A percentile compares a stretch with the other conserved stretches of the same genome.
Conservation (phyloP, 2,888 invertebrate species). For the Hyppa rectilinea region DNA sequence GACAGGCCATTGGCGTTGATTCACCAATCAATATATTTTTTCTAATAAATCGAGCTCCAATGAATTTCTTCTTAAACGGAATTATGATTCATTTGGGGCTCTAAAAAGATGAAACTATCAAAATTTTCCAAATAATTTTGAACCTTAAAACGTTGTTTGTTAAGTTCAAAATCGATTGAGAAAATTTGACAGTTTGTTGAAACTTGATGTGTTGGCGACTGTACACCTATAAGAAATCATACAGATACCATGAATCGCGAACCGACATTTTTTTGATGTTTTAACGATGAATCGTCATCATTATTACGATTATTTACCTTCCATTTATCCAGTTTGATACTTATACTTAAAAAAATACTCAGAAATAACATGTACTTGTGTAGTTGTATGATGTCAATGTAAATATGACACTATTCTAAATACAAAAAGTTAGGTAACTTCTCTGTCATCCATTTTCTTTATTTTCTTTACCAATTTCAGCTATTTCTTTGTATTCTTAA, state of each 20-base stretch:
- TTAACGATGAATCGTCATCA: conserved; percentile 18
- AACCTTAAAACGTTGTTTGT: too few relatives aligned
- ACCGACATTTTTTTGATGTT: conserved; percentile 14
- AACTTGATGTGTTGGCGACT: too few relatives aligned
- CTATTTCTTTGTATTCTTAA: conserved; percentile 15
- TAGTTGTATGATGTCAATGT: conserved; percentile 28
- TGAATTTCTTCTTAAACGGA: neutral
- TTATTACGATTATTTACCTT: conserved; percentile 17
- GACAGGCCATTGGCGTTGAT: neutral
- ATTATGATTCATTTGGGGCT: conserved; percentile 16
- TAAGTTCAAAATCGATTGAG: too few relatives aligned
- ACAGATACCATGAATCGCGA: neutral
- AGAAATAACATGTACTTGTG: conserved; percentile 1
- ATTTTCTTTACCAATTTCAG: neutral
- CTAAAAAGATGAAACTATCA: too few relatives aligned
- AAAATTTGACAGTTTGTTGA: too few relatives aligned
- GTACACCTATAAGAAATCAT: neutral
- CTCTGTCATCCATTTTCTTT: conserved; percentile 10
- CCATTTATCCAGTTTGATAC: conserved; percentile 18
- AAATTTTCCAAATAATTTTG: too few relatives aligned
- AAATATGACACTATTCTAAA: conserved; percentile 26
- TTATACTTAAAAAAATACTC: too few relatives aligned
- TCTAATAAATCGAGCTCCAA: too few relatives aligned
- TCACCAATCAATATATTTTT: neutral
- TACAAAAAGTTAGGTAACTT: conserved; percentile 6